phyloP scores from a whole-genome alignment of 2,797 vertebrate species.

The Gobio occitaniae region DNA sequence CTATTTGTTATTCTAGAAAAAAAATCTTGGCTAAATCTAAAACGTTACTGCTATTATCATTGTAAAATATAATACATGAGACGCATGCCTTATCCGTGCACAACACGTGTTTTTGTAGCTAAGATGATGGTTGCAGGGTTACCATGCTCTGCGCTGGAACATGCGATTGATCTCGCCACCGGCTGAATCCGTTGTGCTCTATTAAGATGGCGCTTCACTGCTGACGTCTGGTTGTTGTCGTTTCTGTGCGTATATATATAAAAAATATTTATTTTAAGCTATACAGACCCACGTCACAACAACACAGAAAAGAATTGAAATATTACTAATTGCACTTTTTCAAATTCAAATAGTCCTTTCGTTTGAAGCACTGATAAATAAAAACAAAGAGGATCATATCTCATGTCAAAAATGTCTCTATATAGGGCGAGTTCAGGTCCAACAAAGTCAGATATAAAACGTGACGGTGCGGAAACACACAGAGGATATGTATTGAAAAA shows the following conservation, averaged over 20 bases:
- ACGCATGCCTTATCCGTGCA: constrained; percentile 72
- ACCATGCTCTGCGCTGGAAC: constrained; percentile 67
- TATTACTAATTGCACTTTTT: constrained; percentile 85
- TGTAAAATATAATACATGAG: constrained; percentile 70
- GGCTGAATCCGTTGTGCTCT: constrained; percentile 68
- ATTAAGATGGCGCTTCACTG: constrained; percentile 64
- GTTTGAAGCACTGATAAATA: constrained; percentile 72
- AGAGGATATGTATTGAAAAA: constrained; percentile 72
- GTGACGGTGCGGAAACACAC: constrained; percentile 71
- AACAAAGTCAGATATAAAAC: constrained; percentile 68
- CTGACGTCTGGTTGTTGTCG: constrained; percentile 65
- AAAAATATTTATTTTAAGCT: constrained; percentile 75
- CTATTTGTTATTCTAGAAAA: constrained; percentile 58
- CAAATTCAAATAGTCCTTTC: constrained; percentile 76
- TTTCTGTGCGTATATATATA: constrained; percentile 69
- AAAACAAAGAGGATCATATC: constrained; percentile 64
- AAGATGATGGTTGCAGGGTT: constrained; percentile 61
- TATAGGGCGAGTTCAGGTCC: constrained; percentile 66
- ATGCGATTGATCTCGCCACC: constrained; percentile 64
- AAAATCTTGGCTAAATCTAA: constrained; percentile 51
- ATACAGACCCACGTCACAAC: constrained; percentile 74
- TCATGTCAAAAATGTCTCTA: constrained; percentile 68
- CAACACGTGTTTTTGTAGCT: constrained; percentile 63
- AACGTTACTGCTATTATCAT: constrained; percentile 59
- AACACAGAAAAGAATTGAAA: constrained; percentile 77